phyloP scores from a whole-genome alignment of 2,888 invertebrate species.

The Andrena chrysosceles region DNA sequence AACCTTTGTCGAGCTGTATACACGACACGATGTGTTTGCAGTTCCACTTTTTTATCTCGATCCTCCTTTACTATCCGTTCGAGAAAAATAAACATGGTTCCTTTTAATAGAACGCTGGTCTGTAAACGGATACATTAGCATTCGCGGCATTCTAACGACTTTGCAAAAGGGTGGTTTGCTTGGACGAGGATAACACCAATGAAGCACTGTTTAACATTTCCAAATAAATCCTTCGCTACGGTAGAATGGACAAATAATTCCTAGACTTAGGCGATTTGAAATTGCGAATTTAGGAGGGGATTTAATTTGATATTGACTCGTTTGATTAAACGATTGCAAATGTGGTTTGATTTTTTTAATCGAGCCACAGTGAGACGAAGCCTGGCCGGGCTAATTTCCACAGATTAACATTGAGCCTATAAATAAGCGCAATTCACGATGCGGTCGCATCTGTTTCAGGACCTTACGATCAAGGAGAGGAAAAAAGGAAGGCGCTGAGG shows the following conservation, averaged over 20 bases:
- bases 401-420: slow-evolving; percentile 1
- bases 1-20: neutral
- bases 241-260: no score
- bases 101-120: neutral
- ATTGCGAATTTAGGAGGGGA: no score
- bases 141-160: neutral
- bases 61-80: slow-evolving; percentile 25
- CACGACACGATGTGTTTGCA: slow-evolving; percentile 2
- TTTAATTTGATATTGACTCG: no score
- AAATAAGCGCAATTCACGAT: neutral
- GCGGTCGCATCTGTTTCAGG: slow-evolving; percentile 54
- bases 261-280: no score
- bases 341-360: no score
- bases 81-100: neutral
- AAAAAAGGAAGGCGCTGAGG: slow-evolving; percentile 38
- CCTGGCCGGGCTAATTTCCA: neutral
- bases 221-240: no score
- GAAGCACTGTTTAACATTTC: no score
- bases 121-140: neutral
- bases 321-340: no score
- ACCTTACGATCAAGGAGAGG: slow-evolving; percentile 53
- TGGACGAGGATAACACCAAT: no score
- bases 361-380: no score
- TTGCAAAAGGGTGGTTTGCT: neutral
- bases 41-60: neutral